A percentile compares a stretch with the other conserved stretches of the same genome.
Conservation (phyloP, 1,140 invertebrate genomes). For the Euura saliciscinereae region DNA sequence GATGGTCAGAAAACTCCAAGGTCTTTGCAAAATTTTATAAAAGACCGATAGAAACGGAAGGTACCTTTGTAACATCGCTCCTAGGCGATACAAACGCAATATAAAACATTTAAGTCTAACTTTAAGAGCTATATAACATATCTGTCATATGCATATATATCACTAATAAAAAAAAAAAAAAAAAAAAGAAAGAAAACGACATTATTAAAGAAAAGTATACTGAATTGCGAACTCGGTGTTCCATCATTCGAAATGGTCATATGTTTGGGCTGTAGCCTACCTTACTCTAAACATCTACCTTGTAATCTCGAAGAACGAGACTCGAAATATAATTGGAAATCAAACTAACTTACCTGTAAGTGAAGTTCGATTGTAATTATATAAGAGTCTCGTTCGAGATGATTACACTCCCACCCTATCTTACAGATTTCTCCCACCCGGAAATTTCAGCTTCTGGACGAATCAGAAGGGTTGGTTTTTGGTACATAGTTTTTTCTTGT, state of each 20-base stretch:
- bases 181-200: not conserved
- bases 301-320: too few species aligned
- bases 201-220: not conserved
- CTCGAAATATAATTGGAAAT: too few species aligned
- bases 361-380: too few species aligned
- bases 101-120: not conserved
- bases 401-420: not conserved
- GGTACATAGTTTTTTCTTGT: too few species aligned
- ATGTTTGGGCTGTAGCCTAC: not conserved
- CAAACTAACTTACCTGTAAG: too few species aligned
- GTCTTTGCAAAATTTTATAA: conserved; percentile 21
- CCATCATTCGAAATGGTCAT: not conserved
- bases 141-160: not conserved
- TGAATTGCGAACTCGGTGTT: not conserved
- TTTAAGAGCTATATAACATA: not conserved
- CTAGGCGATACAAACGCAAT: not conserved
- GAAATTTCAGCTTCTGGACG: not conserved
- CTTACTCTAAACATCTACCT: not conserved
- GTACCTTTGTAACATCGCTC: not conserved
- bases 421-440: not conserved
- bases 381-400: too few species aligned
- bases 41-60: conserved; percentile 10
- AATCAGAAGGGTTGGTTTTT: not conserved
- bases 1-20: conserved; percentile 17
- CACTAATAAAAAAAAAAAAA: not conserved